Percentiles rank a stretch among this genome's conserved stretches.
phyloP scores from a whole-genome alignment of 2,888 invertebrate genomes.

The Rhagium mordax region DNA sequence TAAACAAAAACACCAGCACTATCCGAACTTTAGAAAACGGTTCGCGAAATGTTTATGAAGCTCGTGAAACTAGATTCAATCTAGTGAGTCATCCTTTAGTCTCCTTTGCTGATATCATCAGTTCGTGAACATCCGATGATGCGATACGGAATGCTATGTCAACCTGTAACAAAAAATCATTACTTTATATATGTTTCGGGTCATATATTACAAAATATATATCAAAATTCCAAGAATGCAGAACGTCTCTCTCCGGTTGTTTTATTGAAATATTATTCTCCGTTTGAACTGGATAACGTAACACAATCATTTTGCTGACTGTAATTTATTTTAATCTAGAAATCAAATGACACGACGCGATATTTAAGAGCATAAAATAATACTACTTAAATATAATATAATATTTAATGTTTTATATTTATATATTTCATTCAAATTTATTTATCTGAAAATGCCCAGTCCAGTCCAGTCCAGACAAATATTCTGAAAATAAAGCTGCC shows the following conservation, averaged over 20 bases:
- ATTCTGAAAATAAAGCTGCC: too few relatives aligned
- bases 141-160: constrained; percentile 42
- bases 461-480: too few relatives aligned
- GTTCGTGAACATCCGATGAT: constrained; percentile 49
- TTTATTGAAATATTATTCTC: neutral
- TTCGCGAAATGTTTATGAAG: constrained; percentile 48
- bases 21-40: constrained; percentile 27
- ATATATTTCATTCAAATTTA: too few relatives aligned
- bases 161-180: constrained; percentile 52
- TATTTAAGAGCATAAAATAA: too few relatives aligned
- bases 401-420: too few relatives aligned
- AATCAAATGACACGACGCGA: neutral
- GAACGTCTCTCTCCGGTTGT: neutral
- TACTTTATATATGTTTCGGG: neutral
- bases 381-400: too few relatives aligned
- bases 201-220: neutral
- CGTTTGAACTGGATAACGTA: neutral
- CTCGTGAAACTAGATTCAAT: constrained; percentile 50
- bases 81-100: constrained; percentile 52
- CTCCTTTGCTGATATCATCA: constrained; percentile 47
- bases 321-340: neutral
- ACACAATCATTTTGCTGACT: neutral
- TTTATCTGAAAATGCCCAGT: too few relatives aligned
- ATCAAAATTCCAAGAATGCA: neutral
- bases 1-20: constrained; percentile 24